A percentile compares a stretch with the other conserved stretches of the same genome.
These are phyloP conservation scores for Zapus hudsonius DNA, from an alignment of 2,113 vertebrate genomes.

Conservation along the genomic window DNA sequence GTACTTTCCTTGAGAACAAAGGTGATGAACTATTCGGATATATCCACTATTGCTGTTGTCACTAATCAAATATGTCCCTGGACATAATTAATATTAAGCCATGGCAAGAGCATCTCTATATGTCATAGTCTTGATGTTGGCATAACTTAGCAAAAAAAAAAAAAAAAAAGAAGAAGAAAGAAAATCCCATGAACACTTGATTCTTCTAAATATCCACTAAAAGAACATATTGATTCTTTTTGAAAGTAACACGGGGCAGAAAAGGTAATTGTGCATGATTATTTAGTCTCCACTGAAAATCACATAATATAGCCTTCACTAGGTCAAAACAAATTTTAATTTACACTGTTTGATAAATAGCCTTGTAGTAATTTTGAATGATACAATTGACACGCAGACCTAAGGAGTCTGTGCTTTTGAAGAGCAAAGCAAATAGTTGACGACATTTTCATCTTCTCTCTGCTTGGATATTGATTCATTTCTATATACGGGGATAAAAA, in stretches of 20 bases:
- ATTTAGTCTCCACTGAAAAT: slow-evolving; percentile 80
- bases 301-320: slow-evolving; percentile 65
- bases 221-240: slow-evolving; percentile 91
- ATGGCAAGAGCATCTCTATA: slow-evolving; percentile 65
- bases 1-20: slow-evolving; percentile 46
- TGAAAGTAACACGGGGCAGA: slow-evolving; percentile 85
- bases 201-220: slow-evolving; percentile 79
- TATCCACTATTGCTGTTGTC: slow-evolving; percentile 58
- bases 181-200: slow-evolving; percentile 67
- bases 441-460: slow-evolving; percentile 80
- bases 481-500: slow-evolving; percentile 78
- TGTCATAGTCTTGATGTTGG: slow-evolving; percentile 74
- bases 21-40: background rate
- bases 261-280: slow-evolving; percentile 80
- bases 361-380: slow-evolving; percentile 81
- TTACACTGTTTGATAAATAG: slow-evolving; percentile 77
- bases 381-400: slow-evolving; percentile 77
- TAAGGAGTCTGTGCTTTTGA: slow-evolving; percentile 76
- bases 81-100: slow-evolving; percentile 77
- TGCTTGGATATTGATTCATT: slow-evolving; percentile 84
- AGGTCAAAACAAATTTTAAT: slow-evolving; percentile 82
- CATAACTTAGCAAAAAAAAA: slow-evolving; percentile 77
- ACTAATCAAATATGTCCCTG: slow-evolving; percentile 81
- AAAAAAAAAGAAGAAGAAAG: no score
- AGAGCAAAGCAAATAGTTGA: slow-evolving; percentile 77